Conservation (phyloP, 1,140 invertebrate species). For the Proctacanthus coquilletti region DNA sequence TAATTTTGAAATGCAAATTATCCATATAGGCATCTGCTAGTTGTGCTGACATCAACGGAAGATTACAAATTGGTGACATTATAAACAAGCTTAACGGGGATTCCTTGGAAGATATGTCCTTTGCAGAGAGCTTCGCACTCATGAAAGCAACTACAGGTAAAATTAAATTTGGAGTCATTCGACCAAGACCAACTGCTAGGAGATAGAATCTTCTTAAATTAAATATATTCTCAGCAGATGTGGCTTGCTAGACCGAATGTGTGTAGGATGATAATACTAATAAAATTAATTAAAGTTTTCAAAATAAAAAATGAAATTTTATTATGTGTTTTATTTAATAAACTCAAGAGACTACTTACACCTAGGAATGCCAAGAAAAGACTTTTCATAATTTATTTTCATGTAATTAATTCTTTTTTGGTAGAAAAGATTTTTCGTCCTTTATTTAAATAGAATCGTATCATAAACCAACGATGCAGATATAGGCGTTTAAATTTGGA, state of each 20-base stretch:
- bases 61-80: constrained; percentile 79
- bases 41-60: constrained; percentile 72
- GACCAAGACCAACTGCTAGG: constrained; percentile 44
- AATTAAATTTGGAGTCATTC: constrained; percentile 55
- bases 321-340: too few relatives aligned
- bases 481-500: too few relatives aligned
- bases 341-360: too few relatives aligned
- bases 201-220: constrained; percentile 2
- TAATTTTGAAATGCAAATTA: not conserved
- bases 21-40: constrained; percentile 59
- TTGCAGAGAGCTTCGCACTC: constrained; percentile 67
- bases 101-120: constrained; percentile 59
- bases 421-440: too few relatives aligned
- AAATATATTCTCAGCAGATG: not conserved
- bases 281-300: too few relatives aligned
- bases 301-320: too few relatives aligned
- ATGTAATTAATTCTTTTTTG: too few relatives aligned
- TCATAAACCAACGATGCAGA: too few relatives aligned
- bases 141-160: constrained; percentile 61
- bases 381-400: too few relatives aligned
- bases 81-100: constrained; percentile 77
- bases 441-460: too few relatives aligned
- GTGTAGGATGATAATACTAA: too few relatives aligned
- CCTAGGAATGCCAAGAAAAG: too few relatives aligned
- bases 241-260: not conserved